A percentile compares a stretch with the other conserved stretches of the same genome.
Conservation (phyloP, 2,113 vertebrate genomes). For the Pantherophis guttatus region DNA sequence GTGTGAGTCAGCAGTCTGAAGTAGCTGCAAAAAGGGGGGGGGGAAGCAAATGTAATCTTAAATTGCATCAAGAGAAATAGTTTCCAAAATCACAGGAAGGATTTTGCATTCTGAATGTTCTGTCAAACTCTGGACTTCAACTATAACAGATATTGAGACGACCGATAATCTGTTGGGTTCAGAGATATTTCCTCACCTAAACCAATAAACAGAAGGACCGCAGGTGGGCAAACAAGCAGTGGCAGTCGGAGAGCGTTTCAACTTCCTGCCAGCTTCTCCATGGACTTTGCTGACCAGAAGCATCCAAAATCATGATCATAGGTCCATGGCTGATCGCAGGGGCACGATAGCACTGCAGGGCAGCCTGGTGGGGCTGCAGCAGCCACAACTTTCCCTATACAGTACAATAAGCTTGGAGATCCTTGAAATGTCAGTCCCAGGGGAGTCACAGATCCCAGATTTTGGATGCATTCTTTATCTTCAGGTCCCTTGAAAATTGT, state of each 20-base stretch:
- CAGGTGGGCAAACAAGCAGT: not conserved
- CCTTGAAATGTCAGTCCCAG: not conserved
- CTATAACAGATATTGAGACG: not conserved
- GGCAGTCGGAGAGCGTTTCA: not conserved
- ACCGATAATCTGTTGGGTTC: not conserved
- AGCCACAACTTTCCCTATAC: not conserved
- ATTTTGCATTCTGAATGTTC: not conserved
- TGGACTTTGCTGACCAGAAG: not conserved
- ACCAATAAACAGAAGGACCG: not conserved
- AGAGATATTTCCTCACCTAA: not conserved
- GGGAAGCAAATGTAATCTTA: not conserved
- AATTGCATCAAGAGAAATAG: not conserved
- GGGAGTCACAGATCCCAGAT: not conserved
- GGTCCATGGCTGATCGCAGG: not conserved
- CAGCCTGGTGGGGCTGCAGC: not conserved
- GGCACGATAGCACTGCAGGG: not conserved
- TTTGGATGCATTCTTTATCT: not conserved
- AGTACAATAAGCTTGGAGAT: not conserved
- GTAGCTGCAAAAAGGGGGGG: not conserved
- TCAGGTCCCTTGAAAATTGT: not conserved
- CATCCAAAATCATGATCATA: not conserved
- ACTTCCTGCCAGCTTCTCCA: not conserved
- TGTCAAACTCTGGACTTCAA: not conserved
- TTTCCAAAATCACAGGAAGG: not conserved
- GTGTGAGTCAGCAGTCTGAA: not conserved